Evolutionary conservation across 2,888 invertebrate species (phyloP).

Genomic region (Polydrusus tereticollis): DNA sequence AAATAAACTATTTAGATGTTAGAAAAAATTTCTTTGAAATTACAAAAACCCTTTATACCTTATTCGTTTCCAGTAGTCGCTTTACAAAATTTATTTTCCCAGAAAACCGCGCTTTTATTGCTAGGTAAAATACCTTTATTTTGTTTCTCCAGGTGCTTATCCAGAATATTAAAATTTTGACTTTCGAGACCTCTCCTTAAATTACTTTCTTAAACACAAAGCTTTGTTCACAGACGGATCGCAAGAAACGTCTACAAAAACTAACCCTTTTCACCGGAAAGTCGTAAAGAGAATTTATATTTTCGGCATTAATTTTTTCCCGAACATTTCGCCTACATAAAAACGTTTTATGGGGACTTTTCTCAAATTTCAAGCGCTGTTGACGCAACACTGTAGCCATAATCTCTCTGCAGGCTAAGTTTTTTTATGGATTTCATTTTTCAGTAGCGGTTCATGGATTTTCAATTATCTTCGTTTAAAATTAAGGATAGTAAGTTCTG

Average conservation of each 20-base stretch:
- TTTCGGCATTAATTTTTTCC: constrained; percentile 44
- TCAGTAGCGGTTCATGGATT: constrained; percentile 11
- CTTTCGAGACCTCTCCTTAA: constrained; percentile 9
- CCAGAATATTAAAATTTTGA: constrained; percentile 17
- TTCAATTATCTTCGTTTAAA: too few species aligned
- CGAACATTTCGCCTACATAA: constrained; percentile 36
- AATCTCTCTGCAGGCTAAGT: constrained; percentile 34
- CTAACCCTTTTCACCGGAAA: constrained; percentile 47
- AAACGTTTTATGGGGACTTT: constrained; percentile 46
- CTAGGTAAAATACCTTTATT: background rate
- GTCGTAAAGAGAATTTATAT: constrained; percentile 49
- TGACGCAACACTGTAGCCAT: constrained; percentile 41
- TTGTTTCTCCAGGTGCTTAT: constrained; percentile 8
- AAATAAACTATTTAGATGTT: too few species aligned
- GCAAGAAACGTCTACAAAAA: constrained; percentile 37
- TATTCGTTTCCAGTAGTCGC: too few species aligned
- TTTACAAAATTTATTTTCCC: too few species aligned
- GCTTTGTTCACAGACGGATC: constrained; percentile 34
- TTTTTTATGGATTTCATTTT: constrained; percentile 2
- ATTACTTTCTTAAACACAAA: constrained; percentile 18
- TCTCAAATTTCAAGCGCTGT: constrained; percentile 48
- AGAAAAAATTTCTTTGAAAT: too few species aligned
- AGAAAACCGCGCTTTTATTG: background rate
- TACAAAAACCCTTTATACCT: too few species aligned
- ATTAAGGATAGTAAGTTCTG: too few species aligned